A percentile compares a stretch with the other conserved stretches of the same genome.
Evolutionary conservation across 2,797 vertebrate genomes (phyloP).

Genomic region (Gambelia wislizenii): DNA sequence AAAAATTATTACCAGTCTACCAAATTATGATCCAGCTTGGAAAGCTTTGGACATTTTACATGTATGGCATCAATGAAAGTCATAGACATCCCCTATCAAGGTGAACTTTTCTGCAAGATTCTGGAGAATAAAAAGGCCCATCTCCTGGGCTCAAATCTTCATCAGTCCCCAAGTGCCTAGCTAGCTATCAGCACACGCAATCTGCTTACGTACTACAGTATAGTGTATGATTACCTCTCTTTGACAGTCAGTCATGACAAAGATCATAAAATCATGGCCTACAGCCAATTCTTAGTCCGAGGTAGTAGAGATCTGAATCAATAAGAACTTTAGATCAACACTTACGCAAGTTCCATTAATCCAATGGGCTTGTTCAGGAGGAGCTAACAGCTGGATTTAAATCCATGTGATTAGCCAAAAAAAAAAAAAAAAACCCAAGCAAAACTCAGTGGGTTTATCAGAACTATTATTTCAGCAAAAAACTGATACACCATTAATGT

Average conservation of each 20-base stretch:
- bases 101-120: neutral
- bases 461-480: neutral
- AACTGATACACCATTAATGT: neutral
- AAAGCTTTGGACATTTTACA: neutral
- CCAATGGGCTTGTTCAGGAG: neutral
- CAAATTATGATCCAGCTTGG: neutral
- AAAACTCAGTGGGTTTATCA: neutral
- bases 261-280: neutral
- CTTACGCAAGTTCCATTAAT: too few relatives aligned
- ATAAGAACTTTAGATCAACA: too few relatives aligned
- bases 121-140: neutral
- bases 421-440: too few relatives aligned
- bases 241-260: neutral
- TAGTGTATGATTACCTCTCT: neutral
- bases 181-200: neutral
- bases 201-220: neutral
- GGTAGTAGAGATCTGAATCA: too few relatives aligned
- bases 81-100: neutral
- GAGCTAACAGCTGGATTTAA: neutral
- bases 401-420: neutral
- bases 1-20: neutral
- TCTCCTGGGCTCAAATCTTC: neutral
- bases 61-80: neutral
- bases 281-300: too few relatives aligned
- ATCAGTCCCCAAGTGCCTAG: neutral